Base-by-base conservation (phyloP, 1,140 invertebrate genomes). In the Oedothorax gibbosus region DNA sequence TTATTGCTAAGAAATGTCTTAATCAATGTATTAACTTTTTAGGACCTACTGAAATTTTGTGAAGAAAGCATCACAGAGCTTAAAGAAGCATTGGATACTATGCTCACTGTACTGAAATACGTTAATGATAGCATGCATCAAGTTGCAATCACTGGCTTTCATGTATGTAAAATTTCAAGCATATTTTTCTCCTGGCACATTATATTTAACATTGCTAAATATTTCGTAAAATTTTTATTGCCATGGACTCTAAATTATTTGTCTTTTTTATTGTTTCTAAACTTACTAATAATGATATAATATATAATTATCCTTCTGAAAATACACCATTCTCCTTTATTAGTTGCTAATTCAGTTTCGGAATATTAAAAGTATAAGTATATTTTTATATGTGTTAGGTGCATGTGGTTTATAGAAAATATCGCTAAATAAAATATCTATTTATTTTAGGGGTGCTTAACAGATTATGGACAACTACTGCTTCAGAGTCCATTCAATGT, bases 41-140 rank as follows among this genome's bases (percentile, higher is more conserved):
- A 93, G 92, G 96, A 97, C 90, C 91, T 97, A 76, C 90, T 96
- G 49, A 93, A 95, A 87, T 97, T 96, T 89, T 95, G 94, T 87
- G 95, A 96, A 87, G 95, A 95, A 88, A 93, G 94, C 35, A 94
- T 94, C 11, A 94, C 94, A 90, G 95, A 97, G 87, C 90, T 98
- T 15, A 95, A 97, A 89, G 95, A 97, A 89, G 97, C 97, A 0
- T 90, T 98, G 66, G 95, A 97, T 89, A 96, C 96, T 87, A 98
- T 98, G 96, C 91, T 98, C 7, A 94, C 96, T 54, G 97, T 98
- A 51, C 91, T 98, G 21, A 96, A 97, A 89, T 97, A 96, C 90
- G 96, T 98, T 65, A 98, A 99, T 90, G 97, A 98, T 90, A 97
- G 96, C 86, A 98, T 99, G 96, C 97, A 98, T 90, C 96, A 98